phyloP scores from a whole-genome alignment of 1,140 invertebrate species.

The Tachypleus tridentatus region DNA sequence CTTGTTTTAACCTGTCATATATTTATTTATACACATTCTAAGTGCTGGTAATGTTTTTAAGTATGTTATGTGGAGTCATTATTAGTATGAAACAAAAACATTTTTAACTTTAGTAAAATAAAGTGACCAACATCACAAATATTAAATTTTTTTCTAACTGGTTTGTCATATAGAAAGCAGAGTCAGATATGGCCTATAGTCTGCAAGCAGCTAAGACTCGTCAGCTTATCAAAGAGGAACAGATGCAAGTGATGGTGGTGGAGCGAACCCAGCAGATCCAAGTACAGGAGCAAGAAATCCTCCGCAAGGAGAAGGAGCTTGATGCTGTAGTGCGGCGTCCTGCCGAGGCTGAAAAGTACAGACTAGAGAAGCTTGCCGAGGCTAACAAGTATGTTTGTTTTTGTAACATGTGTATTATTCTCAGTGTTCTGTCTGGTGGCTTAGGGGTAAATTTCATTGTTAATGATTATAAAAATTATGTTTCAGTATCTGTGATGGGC shows the following conservation, averaged over 20 bases:
- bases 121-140: too few relatives aligned
- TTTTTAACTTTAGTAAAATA: too few relatives aligned
- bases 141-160: too few relatives aligned
- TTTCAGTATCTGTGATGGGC: too few relatives aligned
- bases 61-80: too few relatives aligned
- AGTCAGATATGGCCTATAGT: constrained; percentile 37
- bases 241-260: constrained; percentile 38
- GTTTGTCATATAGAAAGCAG: constrained; percentile 29
- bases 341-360: constrained; percentile 40
- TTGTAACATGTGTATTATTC: not conserved
- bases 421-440: too few relatives aligned
- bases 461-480: too few relatives aligned
- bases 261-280: constrained; percentile 38
- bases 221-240: constrained; percentile 40
- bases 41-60: too few relatives aligned
- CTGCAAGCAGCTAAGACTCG: constrained; percentile 41
- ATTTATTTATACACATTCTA: too few relatives aligned
- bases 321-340: constrained; percentile 37
- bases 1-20: too few relatives aligned
- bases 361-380: constrained; percentile 84
- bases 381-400: constrained; percentile 46
- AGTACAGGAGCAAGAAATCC: constrained; percentile 31
- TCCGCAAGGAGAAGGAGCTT: constrained; percentile 31
- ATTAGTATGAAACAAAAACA: too few relatives aligned
- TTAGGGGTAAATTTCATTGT: too few relatives aligned